A percentile compares a stretch with the other conserved stretches of the same genome.
Evolutionary conservation across 2,113 vertebrate genomes (phyloP).

Genomic region (Bucco capensis): DNA sequence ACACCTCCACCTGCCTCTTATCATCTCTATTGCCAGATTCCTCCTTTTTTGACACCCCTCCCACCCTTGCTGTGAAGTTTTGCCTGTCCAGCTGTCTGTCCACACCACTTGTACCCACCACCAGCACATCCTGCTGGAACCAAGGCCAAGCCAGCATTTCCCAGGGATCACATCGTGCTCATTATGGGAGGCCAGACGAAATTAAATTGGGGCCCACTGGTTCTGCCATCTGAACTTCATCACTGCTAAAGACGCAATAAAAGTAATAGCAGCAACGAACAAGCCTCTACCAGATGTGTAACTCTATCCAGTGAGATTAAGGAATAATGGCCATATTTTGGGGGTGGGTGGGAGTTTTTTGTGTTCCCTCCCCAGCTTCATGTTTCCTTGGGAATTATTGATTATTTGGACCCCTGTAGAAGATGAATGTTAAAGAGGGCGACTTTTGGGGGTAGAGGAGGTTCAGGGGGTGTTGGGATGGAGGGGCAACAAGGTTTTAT

Average conservation of each 20-base stretch:
- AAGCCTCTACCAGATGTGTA: slow-evolving; percentile 61
- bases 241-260: slow-evolving; percentile 53
- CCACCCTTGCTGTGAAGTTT: rapidly evolving
- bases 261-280: slow-evolving; percentile 28
- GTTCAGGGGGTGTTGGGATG: neutral
- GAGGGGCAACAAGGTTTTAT: neutral
- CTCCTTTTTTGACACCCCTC: neutral
- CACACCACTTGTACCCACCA: neutral
- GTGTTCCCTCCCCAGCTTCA: neutral
- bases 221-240: slow-evolving; percentile 59
- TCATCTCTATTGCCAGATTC: neutral
- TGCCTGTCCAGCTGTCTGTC: neutral
- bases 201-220: slow-evolving; percentile 51
- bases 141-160: neutral
- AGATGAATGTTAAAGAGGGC: neutral
- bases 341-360: neutral
- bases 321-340: neutral
- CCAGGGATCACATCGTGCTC: neutral
- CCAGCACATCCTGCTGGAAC: rapidly evolving
- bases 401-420: neutral
- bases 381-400: neutral
- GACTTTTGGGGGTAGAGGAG: neutral
- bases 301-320: slow-evolving; percentile 33
- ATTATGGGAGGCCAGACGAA: neutral
- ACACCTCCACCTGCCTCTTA: neutral